Conservation (phyloP, 1,140 invertebrate species). For the Diorhabda sublineata region DNA sequence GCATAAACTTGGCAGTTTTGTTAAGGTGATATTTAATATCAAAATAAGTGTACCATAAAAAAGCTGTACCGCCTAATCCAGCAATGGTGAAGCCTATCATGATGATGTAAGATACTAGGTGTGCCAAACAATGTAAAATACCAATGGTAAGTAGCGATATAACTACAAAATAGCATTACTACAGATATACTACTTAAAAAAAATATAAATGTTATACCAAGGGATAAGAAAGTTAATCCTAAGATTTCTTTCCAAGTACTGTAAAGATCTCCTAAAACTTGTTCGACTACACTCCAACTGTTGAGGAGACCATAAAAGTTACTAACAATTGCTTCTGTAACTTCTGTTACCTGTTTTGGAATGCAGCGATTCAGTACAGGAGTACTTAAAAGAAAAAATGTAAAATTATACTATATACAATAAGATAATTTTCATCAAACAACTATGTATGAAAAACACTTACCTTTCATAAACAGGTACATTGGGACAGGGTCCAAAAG, state of each 20-base stretch:
- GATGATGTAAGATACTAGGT: slow-evolving; percentile 80
- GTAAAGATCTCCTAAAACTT: slow-evolving; percentile 83
- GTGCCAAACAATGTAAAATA: slow-evolving; percentile 78
- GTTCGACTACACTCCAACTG: slow-evolving; percentile 81
- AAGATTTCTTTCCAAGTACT: slow-evolving; percentile 82
- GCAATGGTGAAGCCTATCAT: slow-evolving; percentile 73
- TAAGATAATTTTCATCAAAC: background rate
- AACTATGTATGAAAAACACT: background rate
- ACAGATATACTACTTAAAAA: slow-evolving; percentile 10
- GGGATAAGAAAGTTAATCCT: slow-evolving; percentile 72
- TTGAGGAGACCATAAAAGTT: slow-evolving; percentile 80
- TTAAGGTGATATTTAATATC: slow-evolving; percentile 70
- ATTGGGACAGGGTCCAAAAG: slow-evolving; percentile 66
- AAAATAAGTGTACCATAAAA: slow-evolving; percentile 87
- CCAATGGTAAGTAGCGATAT: slow-evolving; percentile 78
- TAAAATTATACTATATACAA: background rate
- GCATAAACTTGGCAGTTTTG: slow-evolving; percentile 52
- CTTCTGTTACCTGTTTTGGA: slow-evolving; percentile 62
- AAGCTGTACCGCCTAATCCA: slow-evolving; percentile 69
- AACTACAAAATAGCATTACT: slow-evolving; percentile 55
- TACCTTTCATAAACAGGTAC: slow-evolving; percentile 67
- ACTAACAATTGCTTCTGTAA: slow-evolving; percentile 57
- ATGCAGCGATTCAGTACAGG: slow-evolving; percentile 86
- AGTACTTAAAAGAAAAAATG: slow-evolving; percentile 48
- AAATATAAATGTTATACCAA: slow-evolving; percentile 57